Evolutionary conservation across 2,113 vertebrate genomes (phyloP).

Genomic region (Periophthalmus modestus): DNA sequence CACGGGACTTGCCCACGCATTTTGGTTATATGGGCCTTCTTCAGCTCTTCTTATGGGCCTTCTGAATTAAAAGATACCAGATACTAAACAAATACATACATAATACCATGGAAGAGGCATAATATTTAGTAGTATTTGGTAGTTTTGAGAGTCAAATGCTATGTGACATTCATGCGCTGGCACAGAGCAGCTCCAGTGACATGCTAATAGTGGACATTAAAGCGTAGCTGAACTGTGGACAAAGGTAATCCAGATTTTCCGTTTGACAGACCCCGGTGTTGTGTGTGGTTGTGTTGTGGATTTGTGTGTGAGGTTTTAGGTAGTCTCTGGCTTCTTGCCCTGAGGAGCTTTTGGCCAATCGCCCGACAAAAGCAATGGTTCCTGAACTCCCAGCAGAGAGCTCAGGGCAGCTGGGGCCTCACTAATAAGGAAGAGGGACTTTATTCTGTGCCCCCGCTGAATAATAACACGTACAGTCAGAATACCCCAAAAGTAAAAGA

Average conservation of each 20-base stretch:
- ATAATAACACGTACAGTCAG: slow-evolving; percentile 33
- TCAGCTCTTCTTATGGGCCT: no score
- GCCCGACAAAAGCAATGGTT: slow-evolving; percentile 64
- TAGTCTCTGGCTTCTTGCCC: slow-evolving; percentile 58
- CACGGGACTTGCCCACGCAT: no score
- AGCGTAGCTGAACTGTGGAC: slow-evolving; percentile 61
- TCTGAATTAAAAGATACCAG: no score
- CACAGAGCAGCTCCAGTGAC: slow-evolving; percentile 45
- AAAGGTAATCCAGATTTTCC: slow-evolving; percentile 74
- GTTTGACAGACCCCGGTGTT: slow-evolving; percentile 59
- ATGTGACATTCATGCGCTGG: slow-evolving; percentile 53
- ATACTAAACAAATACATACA: no score
- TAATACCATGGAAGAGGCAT: not conserved
- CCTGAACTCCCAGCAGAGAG: slow-evolving; percentile 61
- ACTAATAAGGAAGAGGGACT: slow-evolving; percentile 71
- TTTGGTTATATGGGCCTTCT: no score
- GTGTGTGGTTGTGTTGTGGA: slow-evolving; percentile 34
- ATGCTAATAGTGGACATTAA: slow-evolving; percentile 63
- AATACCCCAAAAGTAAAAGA: slow-evolving; percentile 13
- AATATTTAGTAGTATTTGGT: not conserved
- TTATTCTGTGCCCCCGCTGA: slow-evolving; percentile 55
- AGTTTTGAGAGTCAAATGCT: slow-evolving; percentile 36
- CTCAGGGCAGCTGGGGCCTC: slow-evolving; percentile 64
- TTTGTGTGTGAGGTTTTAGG: slow-evolving; percentile 37
- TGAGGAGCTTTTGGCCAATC: slow-evolving; percentile 63